Evolutionary conservation across 2,888 invertebrate genomes (phyloP).

Genomic region (Ptychoptera albimana): DNA sequence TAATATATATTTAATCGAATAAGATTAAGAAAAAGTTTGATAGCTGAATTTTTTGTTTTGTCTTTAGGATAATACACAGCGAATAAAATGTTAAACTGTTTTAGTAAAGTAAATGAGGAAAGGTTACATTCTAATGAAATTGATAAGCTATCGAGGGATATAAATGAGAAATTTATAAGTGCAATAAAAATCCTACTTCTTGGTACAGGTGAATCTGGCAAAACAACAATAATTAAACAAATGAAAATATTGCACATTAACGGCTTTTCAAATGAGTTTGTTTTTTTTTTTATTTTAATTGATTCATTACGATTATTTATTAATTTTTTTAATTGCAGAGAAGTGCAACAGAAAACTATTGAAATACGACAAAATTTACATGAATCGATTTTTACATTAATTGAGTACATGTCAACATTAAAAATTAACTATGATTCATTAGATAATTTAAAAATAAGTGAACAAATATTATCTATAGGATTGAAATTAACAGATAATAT

Average conservation of each 20-base stretch:
- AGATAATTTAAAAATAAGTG: slow-evolving; percentile 21
- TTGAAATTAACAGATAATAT: slow-evolving; percentile 36
- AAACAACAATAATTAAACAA: slow-evolving; percentile 74
- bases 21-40: too few relatives aligned
- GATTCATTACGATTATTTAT: background rate
- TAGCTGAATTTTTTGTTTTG: too few relatives aligned
- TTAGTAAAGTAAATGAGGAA: slow-evolving; percentile 23
- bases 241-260: slow-evolving; percentile 74
- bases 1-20: too few relatives aligned
- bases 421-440: slow-evolving; percentile 35
- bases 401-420: slow-evolving; percentile 39
- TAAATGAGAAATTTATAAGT: slow-evolving; percentile 34
- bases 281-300: slow-evolving; percentile 10
- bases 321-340: slow-evolving; percentile 37
- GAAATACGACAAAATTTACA: slow-evolving; percentile 58
- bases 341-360: slow-evolving; percentile 45
- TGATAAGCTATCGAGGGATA: slow-evolving; percentile 36
- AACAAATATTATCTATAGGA: slow-evolving; percentile 37
- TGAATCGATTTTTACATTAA: slow-evolving; percentile 54
- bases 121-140: slow-evolving; percentile 33
- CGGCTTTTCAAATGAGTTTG: slow-evolving; percentile 57
- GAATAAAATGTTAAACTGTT: slow-evolving; percentile 22
- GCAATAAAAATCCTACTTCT: slow-evolving; percentile 42
- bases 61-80: background rate
- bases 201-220: slow-evolving; percentile 68